Percentiles rank a stretch among this genome's conserved stretches.
phyloP scores from a whole-genome alignment of 2,797 vertebrate species.

The Peromyscus attwateri region DNA sequence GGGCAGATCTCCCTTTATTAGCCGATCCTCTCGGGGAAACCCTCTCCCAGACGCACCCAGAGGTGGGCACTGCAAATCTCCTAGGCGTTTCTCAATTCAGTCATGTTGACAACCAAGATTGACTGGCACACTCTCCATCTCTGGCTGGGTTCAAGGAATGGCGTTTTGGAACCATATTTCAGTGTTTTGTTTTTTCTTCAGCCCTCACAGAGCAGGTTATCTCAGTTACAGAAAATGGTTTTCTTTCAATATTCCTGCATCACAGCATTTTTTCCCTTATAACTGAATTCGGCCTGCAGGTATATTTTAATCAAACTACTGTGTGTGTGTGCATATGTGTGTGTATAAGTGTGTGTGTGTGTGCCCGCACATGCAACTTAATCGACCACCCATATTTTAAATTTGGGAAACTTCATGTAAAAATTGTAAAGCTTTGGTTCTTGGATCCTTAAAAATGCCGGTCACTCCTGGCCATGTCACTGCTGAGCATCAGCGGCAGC shows the following conservation, averaged over 20 bases:
- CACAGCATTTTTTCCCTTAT: neutral
- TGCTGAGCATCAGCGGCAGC: no score
- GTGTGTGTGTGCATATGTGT: neutral
- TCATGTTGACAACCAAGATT: neutral
- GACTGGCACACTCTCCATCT: neutral
- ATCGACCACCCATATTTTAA: neutral
- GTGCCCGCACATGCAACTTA: neutral
- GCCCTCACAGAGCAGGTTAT: neutral
- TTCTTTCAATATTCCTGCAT: neutral
- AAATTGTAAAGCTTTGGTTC: neutral
- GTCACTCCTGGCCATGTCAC: neutral
- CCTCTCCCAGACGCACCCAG: neutral
- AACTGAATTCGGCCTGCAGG: neutral
- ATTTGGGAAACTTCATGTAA: conserved; percentile 12
- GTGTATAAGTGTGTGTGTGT: neutral
- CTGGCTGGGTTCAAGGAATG: neutral
- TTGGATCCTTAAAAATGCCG: neutral
- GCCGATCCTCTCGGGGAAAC: neutral
- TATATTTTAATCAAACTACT: neutral
- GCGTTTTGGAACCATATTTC: neutral
- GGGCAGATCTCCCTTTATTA: neutral
- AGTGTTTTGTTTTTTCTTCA: fast-evolving
- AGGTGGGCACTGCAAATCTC: neutral
- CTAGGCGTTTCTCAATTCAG: neutral
- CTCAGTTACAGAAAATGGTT: neutral